A percentile compares a stretch with the other conserved stretches of the same genome.
These are phyloP conservation scores for Delphinapterus leucas DNA, from an alignment of 2,113 vertebrate species.

Conservation along the genomic window DNA sequence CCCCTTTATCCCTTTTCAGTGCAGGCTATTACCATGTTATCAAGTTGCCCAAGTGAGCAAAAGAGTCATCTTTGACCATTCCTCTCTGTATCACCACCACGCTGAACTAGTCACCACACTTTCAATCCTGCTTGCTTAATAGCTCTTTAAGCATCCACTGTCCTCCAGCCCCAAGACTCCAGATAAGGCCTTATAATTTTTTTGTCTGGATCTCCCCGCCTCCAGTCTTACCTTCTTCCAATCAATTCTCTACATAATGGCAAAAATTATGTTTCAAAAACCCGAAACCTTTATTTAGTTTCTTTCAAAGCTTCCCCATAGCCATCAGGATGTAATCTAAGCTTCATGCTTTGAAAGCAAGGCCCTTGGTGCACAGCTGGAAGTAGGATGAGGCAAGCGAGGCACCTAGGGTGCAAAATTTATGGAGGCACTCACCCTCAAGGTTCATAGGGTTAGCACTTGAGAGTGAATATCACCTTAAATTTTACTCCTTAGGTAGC, in stretches of 20 bases:
- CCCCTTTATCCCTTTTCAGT: not conserved
- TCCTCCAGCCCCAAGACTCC: not conserved
- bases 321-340: not conserved
- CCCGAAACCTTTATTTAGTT: not conserved
- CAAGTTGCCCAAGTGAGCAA: not conserved
- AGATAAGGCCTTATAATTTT: not conserved
- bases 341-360: not conserved
- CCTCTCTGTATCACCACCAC: not conserved
- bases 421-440: not conserved
- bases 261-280: constrained; percentile 19
- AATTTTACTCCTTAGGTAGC: not conserved
- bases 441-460: not conserved
- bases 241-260: not conserved
- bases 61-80: not conserved
- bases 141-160: not conserved
- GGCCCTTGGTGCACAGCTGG: not conserved
- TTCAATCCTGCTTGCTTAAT: not conserved
- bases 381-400: not conserved
- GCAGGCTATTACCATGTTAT: not conserved
- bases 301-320: not conserved
- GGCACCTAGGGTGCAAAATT: not conserved
- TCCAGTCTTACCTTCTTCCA: not conserved
- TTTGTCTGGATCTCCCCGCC: not conserved
- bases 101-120: not conserved
- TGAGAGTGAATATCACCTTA: not conserved